These are phyloP conservation scores for Geodia barretti DNA, from an alignment of 37 sponge, comb jelly and placozoan species.

Conservation along the genomic window DNA sequence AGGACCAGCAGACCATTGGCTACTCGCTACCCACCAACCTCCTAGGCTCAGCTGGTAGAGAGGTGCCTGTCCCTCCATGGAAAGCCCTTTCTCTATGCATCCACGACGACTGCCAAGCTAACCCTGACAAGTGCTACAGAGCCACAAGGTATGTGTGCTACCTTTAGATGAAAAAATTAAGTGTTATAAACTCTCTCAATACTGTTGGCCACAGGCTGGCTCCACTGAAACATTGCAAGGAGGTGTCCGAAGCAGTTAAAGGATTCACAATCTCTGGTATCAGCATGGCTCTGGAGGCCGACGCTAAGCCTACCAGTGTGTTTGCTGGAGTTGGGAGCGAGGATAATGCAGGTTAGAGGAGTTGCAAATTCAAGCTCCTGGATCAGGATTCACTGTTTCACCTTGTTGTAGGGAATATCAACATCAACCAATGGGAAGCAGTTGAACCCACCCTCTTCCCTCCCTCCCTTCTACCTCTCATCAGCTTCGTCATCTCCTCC, in stretches of 20 bases:
- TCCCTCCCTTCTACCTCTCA: slow-evolving; percentile 45
- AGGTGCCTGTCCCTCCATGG: slow-evolving; percentile 62
- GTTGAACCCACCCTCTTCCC: slow-evolving; percentile 51
- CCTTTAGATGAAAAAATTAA: neutral
- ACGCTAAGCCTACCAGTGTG: slow-evolving; percentile 22
- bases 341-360: slow-evolving; percentile 7
- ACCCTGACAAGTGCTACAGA: slow-evolving; percentile 48
- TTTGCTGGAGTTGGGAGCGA: slow-evolving; percentile 21
- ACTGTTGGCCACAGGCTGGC: neutral
- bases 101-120: slow-evolving; percentile 19
- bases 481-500: slow-evolving; percentile 34
- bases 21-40: slow-evolving; percentile 59
- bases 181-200: neutral
- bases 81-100: slow-evolving; percentile 54
- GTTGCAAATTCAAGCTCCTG: too few relatives aligned
- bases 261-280: slow-evolving; percentile 29
- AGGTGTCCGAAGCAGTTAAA: slow-evolving; percentile 8
- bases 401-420: slow-evolving; percentile 17
- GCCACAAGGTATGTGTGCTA: slow-evolving; percentile 10
- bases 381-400: too few relatives aligned
- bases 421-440: slow-evolving; percentile 31
- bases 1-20: slow-evolving; percentile 63
- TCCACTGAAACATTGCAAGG: slow-evolving; percentile 39
- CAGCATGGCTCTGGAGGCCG: slow-evolving; percentile 43
- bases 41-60: slow-evolving; percentile 25